Conservation (phyloP, 2,113 vertebrate genomes). For the Pithys albifrons region DNA sequence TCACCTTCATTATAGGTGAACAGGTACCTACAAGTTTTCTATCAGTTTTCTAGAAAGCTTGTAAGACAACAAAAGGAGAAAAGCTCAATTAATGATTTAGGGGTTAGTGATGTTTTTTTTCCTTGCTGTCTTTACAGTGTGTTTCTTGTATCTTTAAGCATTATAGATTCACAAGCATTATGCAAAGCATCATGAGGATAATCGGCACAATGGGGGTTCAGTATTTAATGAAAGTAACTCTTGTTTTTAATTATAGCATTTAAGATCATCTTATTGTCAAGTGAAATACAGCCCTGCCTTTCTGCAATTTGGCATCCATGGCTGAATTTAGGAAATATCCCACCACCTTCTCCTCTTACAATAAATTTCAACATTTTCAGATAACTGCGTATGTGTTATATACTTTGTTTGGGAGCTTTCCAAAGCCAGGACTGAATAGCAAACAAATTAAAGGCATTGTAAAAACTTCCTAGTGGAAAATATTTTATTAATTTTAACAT, state of each 20-base stretch:
- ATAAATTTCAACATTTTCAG: background rate
- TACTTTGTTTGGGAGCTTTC: background rate
- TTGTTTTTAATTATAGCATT: slow-evolving; percentile 79
- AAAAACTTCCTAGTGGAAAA: background rate
- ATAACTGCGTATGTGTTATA: background rate
- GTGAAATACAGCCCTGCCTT: slow-evolving; percentile 23
- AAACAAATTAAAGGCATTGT: background rate
- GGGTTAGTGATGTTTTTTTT: background rate
- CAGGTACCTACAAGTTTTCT: background rate
- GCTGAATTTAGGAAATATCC: background rate
- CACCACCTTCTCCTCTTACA: background rate
- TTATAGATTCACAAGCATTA: slow-evolving; percentile 71
- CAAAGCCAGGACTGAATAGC: background rate
- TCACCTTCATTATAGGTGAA: background rate
- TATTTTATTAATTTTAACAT: slow-evolving; percentile 20
- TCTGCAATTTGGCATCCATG: slow-evolving; percentile 6
- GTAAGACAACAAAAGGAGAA: background rate
- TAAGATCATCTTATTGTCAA: slow-evolving; percentile 73
- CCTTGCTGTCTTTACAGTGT: background rate
- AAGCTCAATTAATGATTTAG: background rate
- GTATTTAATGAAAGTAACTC: slow-evolving; percentile 77
- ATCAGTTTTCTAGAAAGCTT: background rate
- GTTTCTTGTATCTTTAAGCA: slow-evolving; percentile 60
- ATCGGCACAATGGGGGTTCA: slow-evolving; percentile 68
- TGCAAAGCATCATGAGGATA: slow-evolving; percentile 62